phyloP scores from a whole-genome alignment of 1,140 invertebrate genomes.

The Eumeta japonica region DNA sequence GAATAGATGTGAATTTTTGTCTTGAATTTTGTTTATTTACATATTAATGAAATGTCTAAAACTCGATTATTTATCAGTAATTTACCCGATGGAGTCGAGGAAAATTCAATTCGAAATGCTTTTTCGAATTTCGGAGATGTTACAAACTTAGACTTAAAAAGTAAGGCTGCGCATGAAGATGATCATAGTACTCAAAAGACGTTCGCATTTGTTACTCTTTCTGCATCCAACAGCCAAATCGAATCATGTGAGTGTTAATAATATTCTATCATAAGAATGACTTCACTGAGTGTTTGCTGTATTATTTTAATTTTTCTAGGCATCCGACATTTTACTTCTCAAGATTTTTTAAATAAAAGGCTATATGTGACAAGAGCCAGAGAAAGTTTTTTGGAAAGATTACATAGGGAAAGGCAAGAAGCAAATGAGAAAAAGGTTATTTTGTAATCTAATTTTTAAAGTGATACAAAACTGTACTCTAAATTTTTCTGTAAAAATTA shows the following conservation, averaged over 20 bases:
- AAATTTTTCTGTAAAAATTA: slow-evolving; percentile 15
- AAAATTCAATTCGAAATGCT: slow-evolving; percentile 22
- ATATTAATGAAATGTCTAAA: too few species aligned
- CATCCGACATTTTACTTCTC: slow-evolving; percentile 34
- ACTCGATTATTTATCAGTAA: slow-evolving; percentile 45
- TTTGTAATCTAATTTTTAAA: too few species aligned
- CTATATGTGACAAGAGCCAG: slow-evolving; percentile 42
- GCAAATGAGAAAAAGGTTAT: slow-evolving; percentile 24
- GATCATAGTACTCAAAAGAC: slow-evolving; percentile 23
- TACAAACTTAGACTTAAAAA: slow-evolving; percentile 38
- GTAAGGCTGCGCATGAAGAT: slow-evolving; percentile 24
- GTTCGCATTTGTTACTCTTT: slow-evolving; percentile 41
- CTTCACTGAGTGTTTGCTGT: too few species aligned
- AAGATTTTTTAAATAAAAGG: slow-evolving; percentile 28
- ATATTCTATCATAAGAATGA: slow-evolving; percentile 5
- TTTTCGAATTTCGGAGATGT: slow-evolving; percentile 38
- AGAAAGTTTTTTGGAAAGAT: slow-evolving; percentile 44
- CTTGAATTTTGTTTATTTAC: too few species aligned
- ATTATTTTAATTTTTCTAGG: slow-evolving; percentile 20
- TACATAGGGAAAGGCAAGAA: slow-evolving; percentile 39
- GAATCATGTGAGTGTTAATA: slow-evolving; percentile 37
- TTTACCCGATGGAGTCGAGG: slow-evolving; percentile 26
- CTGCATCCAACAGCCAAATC: slow-evolving; percentile 26
- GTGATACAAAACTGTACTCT: too few species aligned
- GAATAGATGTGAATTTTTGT: too few species aligned